Conservation (phyloP, 1,140 invertebrate genomes). For the Eueides isabella region DNA sequence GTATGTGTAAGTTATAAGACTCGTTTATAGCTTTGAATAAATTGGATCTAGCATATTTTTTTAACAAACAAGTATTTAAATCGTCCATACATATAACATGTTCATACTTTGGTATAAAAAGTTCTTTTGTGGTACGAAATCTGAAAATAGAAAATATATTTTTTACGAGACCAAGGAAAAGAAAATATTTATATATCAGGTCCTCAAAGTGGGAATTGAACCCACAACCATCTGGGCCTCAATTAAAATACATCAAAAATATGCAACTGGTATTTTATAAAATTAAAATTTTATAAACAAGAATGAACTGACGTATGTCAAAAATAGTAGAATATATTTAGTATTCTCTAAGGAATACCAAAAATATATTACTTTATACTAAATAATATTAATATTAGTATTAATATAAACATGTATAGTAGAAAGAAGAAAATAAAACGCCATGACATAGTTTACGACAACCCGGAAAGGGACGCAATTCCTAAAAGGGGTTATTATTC, state of each 20-base stretch:
- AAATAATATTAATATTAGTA: neutral
- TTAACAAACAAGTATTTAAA: no score
- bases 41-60: no score
- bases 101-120: no score
- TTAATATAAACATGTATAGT: constrained; percentile 10
- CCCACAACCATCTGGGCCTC: no score
- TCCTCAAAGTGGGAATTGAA: no score
- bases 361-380: neutral
- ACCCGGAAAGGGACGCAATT: neutral
- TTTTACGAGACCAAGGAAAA: no score
- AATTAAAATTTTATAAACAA: neutral
- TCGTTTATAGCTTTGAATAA: no score
- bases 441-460: constrained; percentile 3
- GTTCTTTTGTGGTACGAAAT: no score
- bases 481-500: constrained; percentile 57
- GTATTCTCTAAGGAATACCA: neutral
- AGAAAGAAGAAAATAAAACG: constrained; percentile 6
- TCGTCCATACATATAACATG: no score
- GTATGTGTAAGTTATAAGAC: no score
- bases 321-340: neutral
- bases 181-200: no score
- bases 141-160: no score
- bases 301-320: neutral
- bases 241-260: neutral
- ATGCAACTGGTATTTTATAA: neutral